These are phyloP conservation scores for Syngnathoides biaculeatus DNA, from an alignment of 2,113 vertebrate genomes.

Conservation along the genomic window DNA sequence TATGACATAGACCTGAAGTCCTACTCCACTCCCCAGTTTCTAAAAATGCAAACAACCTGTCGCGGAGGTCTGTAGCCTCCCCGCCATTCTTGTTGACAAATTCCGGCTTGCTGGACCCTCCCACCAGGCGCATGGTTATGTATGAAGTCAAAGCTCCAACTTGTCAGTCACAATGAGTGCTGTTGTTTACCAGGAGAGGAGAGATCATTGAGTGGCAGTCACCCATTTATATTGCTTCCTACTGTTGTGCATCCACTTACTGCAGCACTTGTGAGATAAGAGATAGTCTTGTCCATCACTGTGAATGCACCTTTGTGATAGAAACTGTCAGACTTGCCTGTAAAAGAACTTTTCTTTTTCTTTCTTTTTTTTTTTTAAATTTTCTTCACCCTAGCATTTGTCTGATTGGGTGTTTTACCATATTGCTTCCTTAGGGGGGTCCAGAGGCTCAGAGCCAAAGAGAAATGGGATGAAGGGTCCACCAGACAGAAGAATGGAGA, in stretches of 20 bases:
- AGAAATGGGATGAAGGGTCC: slow-evolving; percentile 85
- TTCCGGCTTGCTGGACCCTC: slow-evolving; percentile 13
- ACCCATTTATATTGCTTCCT: slow-evolving; percentile 5
- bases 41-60: slow-evolving; percentile 19
- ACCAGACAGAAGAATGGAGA: slow-evolving; percentile 85
- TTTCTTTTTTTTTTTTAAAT: neutral
- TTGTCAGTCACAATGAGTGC: slow-evolving; percentile 44
- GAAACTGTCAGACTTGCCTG: slow-evolving; percentile 22
- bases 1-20: slow-evolving; percentile 18
- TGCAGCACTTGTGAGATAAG: slow-evolving; percentile 12
- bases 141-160: slow-evolving; percentile 53
- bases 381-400: neutral
- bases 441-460: slow-evolving; percentile 81
- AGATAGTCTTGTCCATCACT: slow-evolving; percentile 1
- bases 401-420: slow-evolving; percentile 14
- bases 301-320: neutral
- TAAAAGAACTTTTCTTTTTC: slow-evolving; percentile 3
- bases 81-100: slow-evolving; percentile 14
- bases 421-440: slow-evolving; percentile 67
- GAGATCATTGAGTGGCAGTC: slow-evolving; percentile 25
- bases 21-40: neutral
- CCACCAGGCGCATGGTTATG: slow-evolving; percentile 32
- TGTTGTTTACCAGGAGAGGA: slow-evolving; percentile 40
- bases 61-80: neutral
- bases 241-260: slow-evolving; percentile 17